Base-by-base conservation (phyloP, 2,888 invertebrate species). In the Isoperla grammatica region DNA sequence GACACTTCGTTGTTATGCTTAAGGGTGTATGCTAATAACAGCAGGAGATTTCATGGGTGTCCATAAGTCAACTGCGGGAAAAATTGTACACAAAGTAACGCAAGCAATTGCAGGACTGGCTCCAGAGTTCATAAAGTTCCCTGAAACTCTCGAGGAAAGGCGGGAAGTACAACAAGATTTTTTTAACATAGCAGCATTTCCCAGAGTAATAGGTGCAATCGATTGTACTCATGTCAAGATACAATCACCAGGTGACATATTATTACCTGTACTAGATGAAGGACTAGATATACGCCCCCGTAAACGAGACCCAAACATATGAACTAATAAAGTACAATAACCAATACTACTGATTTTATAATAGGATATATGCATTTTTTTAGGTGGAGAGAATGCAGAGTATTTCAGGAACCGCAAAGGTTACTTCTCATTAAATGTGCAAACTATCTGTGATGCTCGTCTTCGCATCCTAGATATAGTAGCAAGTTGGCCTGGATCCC, bases 211-310 rank as follows among this genome's bases (percentile, higher is more conserved):
- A 5, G 57, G 57, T 20, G 57, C 57, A 17, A 17, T 57, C 17
- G 57, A 57, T 57, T 57, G 57, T 17, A 57, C 57, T 2, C 53
- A 57, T 55, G 29, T 57, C n/a, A 19, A 23, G n/a, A 17, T 57
- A 15, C 57, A 57, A 29, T 57, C 57, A 12, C 57, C 57, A 23
- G 57, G 49, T 40, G 8, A n/a, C n/a, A n/a, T n/a, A n/a, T n/a
- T n/a, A n/a, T n/a, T n/a, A n/a, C n/a, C n/a, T n/a, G n/a, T n/a
- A n/a, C n/a, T n/a, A 29, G 29, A 6, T 8, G 4, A 29, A 29
- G 29, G 29, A 6, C 29, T 29, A 29, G 29, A 29, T 29, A 29
- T 4, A 29, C 29, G 8, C 8, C 29, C 29, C 29, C 4, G 8
- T 6, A 29, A 29, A 8, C 29, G 29, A 29, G 5, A 29, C 5